These are phyloP conservation scores for Oreochromis tanganicae DNA, from an alignment of 2,113 vertebrate species.

Conservation along the genomic window DNA sequence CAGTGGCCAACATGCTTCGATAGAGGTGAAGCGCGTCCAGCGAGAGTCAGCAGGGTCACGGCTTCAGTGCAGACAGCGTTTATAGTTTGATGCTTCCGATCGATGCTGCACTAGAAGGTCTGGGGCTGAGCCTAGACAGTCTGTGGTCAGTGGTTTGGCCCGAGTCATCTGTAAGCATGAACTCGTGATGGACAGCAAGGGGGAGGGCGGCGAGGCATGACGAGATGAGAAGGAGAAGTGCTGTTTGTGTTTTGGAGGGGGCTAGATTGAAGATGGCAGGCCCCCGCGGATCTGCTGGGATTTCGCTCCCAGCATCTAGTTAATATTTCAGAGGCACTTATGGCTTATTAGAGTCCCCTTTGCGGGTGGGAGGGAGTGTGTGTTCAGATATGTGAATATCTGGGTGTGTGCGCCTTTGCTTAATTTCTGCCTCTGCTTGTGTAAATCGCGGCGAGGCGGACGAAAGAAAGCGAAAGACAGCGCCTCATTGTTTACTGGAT, in stretches of 20 bases:
- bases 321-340: constrained; percentile 82
- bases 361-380: constrained; percentile 18
- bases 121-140: constrained; percentile 25
- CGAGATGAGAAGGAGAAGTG: constrained; percentile 17
- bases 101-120: constrained; percentile 29
- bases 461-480: constrained; percentile 3
- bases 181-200: constrained; percentile 17
- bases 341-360: constrained; percentile 70
- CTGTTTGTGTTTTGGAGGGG: constrained; percentile 52
- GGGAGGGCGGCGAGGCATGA: not conserved
- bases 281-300: constrained; percentile 61
- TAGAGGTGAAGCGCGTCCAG: not conserved
- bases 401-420: constrained; percentile 21
- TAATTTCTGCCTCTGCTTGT: constrained; percentile 52
- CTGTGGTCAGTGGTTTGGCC: constrained; percentile 48
- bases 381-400: not conserved
- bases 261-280: constrained; percentile 70
- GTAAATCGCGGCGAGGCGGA: not conserved
- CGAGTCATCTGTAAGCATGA: constrained; percentile 46
- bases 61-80: not conserved
- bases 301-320: constrained; percentile 66
- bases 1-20: not conserved
- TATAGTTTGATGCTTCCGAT: constrained; percentile 32
- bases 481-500: constrained; percentile 28
- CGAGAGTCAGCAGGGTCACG: not conserved